A percentile compares a stretch with the other conserved stretches of the same genome.
Conservation (phyloP, 2,888 invertebrate genomes). For the Pristionchus entomophagus region DNA sequence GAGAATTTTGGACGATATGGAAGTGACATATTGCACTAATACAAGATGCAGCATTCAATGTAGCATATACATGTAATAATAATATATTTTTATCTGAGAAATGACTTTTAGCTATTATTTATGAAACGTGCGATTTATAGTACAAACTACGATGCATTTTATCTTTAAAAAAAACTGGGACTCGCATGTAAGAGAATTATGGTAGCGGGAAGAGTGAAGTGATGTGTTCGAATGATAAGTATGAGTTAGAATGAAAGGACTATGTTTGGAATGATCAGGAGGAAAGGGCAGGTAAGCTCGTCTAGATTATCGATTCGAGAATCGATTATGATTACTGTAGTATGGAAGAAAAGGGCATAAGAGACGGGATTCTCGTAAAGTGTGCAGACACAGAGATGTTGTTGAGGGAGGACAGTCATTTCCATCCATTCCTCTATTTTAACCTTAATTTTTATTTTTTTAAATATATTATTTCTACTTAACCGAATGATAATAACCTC, state of each 20-base stretch:
- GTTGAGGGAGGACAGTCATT: too few relatives aligned
- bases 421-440: too few relatives aligned
- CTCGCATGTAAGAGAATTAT: neutral
- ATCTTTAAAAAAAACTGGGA: neutral
- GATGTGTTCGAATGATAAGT: neutral
- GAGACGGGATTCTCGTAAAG: too few relatives aligned
- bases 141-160: neutral
- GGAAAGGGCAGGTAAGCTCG: neutral
- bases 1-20: too few relatives aligned
- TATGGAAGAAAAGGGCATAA: too few relatives aligned
- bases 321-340: constrained; percentile 83
- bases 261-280: neutral
- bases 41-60: too few relatives aligned
- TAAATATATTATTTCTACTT: too few relatives aligned
- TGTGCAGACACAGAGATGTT: too few relatives aligned
- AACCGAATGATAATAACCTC: too few relatives aligned
- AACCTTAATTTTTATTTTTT: too few relatives aligned
- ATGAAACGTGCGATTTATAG: neutral
- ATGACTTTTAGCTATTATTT: neutral
- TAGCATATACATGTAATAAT: too few relatives aligned
- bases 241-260: neutral
- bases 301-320: neutral
- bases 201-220: constrained; percentile 4
- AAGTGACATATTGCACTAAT: too few relatives aligned
- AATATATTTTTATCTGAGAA: neutral